Base-by-base conservation (phyloP, 2,888 invertebrate species). In the Leptinotarsa juncta region DNA sequence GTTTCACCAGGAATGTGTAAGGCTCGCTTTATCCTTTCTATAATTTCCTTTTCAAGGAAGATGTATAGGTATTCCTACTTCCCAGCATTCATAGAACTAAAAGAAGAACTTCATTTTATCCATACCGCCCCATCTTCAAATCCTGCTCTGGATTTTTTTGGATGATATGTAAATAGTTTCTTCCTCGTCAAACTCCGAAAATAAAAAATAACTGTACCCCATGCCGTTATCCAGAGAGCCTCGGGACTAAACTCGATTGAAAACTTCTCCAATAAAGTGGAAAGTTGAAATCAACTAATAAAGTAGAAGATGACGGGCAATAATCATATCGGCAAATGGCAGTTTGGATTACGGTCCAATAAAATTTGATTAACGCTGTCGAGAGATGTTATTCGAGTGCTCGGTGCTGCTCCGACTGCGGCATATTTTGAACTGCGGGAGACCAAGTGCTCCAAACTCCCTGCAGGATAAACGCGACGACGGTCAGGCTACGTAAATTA, bases 321-420 rank as follows among this genome's bases (percentile, higher is more conserved):
- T 83, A 82, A 82, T 83, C 81, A 81, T 82, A 82, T 81, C 77
- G 75, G 69, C 67, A 70, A 78, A 79, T 77, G 78, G 81, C 78
- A 79, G 73, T 82, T 79, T 73, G 73, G 76, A 79, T 77, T 81
- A 77, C 76, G 71, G 73, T 74, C 78, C 79, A 78, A 80, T 83
- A 83, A 83, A 83, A 81, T 81, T 82, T 82, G 82, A 83, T 82
- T 81, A 83, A 82, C 81, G 80, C 70, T 53, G 70, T 70, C 62
- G 42, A 62, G 51, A 14, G 23, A 20, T 26, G 70, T 67, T 75
- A 75, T 67, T 72, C 60, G 70, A 66, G 51, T 55, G 48, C 57
- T 53, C 65, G 68, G 14, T 48, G 67, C 71, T 72, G 67, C 71
- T 72, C 68, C 57, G 51, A 62, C 57, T 65, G 70, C 67, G 69